Percentiles rank a stretch among this genome's conserved stretches.
Evolutionary conservation across 2,888 invertebrate species (phyloP).

Genomic region (Leistus spinibarbis): DNA sequence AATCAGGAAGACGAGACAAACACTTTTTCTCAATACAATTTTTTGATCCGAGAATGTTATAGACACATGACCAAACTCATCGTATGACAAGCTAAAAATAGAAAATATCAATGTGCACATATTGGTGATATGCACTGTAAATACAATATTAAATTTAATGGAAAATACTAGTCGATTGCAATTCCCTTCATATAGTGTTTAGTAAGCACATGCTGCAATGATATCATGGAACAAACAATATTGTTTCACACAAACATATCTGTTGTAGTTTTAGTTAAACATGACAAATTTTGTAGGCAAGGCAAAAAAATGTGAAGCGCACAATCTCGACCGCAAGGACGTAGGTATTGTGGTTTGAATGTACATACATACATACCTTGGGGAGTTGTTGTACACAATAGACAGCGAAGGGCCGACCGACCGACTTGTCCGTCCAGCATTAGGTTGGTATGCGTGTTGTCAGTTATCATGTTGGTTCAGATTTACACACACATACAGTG

Average conservation of each 20-base stretch:
- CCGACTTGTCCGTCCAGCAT: neutral
- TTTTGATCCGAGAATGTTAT: too few species aligned
- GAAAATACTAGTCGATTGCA: too few species aligned
- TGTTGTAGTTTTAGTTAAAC: slow-evolving; percentile 19
- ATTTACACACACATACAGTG: neutral
- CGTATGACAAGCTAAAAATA: too few species aligned
- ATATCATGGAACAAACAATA: neutral
- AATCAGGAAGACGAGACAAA: too few species aligned
- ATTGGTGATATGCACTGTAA: too few species aligned
- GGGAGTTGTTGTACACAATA: slow-evolving; percentile 22
- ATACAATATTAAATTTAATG: too few species aligned
- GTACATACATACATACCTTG: too few species aligned
- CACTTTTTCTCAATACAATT: too few species aligned
- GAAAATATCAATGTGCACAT: too few species aligned
- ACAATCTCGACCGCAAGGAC: slow-evolving; percentile 28
- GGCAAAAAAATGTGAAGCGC: slow-evolving; percentile 10
- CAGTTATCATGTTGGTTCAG: slow-evolving; percentile 27
- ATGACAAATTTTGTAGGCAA: slow-evolving; percentile 23
- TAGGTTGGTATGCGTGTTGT: slow-evolving; percentile 7
- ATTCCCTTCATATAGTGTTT: neutral
- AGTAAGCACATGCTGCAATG: neutral
- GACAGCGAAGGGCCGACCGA: neutral
- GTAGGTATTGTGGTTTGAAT: slow-evolving; percentile 22
- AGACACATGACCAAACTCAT: too few species aligned
- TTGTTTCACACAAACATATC: neutral